A percentile compares a stretch with the other conserved stretches of the same genome.
These are phyloP conservation scores for Drosophila nr. fundita DNA, from an alignment of 2,888 invertebrate genomes.

Conservation along the genomic window DNA sequence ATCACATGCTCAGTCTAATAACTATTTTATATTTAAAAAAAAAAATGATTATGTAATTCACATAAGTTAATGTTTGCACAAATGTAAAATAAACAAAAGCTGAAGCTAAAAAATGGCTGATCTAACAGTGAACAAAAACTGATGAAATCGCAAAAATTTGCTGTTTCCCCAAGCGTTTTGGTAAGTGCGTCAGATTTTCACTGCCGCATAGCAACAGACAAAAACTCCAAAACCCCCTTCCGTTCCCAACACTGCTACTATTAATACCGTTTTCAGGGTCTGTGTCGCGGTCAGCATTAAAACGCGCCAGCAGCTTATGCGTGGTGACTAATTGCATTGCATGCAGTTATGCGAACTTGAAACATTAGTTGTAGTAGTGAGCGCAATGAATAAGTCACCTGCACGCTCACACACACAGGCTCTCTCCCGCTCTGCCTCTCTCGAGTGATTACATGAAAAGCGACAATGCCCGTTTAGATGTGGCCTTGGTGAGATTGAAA, in stretches of 20 bases:
- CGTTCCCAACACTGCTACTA: no score
- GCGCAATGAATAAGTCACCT: conserved; percentile 42
- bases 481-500: conserved; percentile 61
- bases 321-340: conserved; percentile 59
- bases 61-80: not conserved
- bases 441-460: conserved; percentile 44
- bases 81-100: not conserved
- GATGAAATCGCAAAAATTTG: not conserved
- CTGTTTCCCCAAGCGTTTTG: not conserved
- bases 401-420: conserved; percentile 12
- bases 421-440: not conserved
- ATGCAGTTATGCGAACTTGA: conserved; percentile 70
- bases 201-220: conserved; percentile 64
- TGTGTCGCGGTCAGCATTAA: conserved; percentile 55
- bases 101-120: not conserved
- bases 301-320: conserved; percentile 29
- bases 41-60: not conserved
- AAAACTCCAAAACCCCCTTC: conserved; percentile 1
- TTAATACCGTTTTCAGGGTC: conserved; percentile 45
- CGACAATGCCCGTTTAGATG: conserved; percentile 57
- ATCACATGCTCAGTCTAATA: not conserved
- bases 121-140: not conserved
- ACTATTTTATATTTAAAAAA: not conserved
- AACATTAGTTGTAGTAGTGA: conserved; percentile 29
- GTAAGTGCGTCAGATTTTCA: conserved; percentile 53